Base-by-base conservation (phyloP, 2,113 vertebrate species). In the Notothenia rossii region DNA sequence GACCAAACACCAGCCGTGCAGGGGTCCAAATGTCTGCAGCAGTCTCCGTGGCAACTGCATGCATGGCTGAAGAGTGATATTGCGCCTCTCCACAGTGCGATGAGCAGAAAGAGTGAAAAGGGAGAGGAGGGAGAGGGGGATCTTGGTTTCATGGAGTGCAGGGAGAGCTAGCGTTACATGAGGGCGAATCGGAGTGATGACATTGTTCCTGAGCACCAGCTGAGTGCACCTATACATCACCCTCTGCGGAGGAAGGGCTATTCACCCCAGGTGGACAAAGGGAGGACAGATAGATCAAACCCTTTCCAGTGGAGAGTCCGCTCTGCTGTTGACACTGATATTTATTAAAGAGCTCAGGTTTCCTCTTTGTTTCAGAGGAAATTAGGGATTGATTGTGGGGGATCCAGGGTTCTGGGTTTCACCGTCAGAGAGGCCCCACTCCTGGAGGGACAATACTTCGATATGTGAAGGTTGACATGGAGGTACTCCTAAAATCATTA, bases 101-200 rank as follows among this genome's bases (percentile, higher is more conserved):
- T 88, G 90, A 90, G 81, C 79, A 86, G 86, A 87, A 88, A 65
- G 86, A 84, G 87, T 80, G 81, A 88, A 87, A 87, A 81, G 82
- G 84, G 87, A 88, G 73, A 81, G 87, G 86, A 81, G 78, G 87
- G 85, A 81, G 78, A 61, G 56, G 75, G 86, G 82, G 81, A 84
- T 91, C 81, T 83, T 87, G 84, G 89, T 94, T 91, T 92, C 89
- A 94, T 85, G 79, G 85, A 88, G 82, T 77, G 77, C 73, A 46
- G 81, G 50, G 63, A 71, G 71, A 75, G 87, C 79, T 94, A 90
- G 79, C 82, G 8, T 94, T 94, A 94, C 93, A 91, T 40, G 88
- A 84, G 84, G 90, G 81, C 68, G 90, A 94, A 87, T 87, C 71
- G 54, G 85, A 82, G 86, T 92, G 94, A 93, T 94, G 92, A 94